Evolutionary conservation across 1,140 invertebrate species (phyloP).

Genomic region (Zaprionus africanus): DNA sequence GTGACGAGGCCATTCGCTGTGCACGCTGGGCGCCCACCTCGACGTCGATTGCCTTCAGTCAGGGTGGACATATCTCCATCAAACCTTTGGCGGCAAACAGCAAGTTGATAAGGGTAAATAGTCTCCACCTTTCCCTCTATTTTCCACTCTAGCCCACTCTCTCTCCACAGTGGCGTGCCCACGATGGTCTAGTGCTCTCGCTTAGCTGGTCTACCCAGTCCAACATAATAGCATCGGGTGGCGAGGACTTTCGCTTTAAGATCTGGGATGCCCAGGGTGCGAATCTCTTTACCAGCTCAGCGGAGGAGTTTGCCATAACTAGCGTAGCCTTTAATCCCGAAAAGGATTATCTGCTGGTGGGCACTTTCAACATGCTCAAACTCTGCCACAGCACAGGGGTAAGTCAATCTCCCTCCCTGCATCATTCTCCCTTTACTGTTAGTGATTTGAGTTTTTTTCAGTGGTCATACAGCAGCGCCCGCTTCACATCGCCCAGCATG

Average conservation of each 20-base stretch:
- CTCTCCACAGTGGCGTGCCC: conserved; percentile 95
- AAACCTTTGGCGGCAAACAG: conserved; percentile 95
- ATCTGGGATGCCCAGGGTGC: conserved; percentile 97
- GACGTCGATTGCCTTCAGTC: conserved; percentile 93
- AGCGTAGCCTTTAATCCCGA: conserved; percentile 95
- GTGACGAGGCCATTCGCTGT: conserved; percentile 91
- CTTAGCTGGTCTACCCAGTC: conserved; percentile 95
- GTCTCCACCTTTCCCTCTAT: background rate
- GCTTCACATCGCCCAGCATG: conserved; percentile 91
- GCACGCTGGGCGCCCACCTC: conserved; percentile 95
- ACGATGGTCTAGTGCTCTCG: conserved; percentile 95
- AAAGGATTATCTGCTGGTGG: conserved; percentile 96
- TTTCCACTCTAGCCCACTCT: background rate
- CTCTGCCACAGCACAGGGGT: conserved; percentile 97
- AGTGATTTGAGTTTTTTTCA: conserved; percentile 74
- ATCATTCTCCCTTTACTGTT: background rate
- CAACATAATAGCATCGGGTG: conserved; percentile 95
- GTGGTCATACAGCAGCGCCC: conserved; percentile 95
- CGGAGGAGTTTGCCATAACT: conserved; percentile 96
- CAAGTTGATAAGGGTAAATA: conserved; percentile 91
- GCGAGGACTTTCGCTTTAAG: conserved; percentile 98
- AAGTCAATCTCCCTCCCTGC: conserved; percentile 65
- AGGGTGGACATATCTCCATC: conserved; percentile 92
- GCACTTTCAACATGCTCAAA: conserved; percentile 96
- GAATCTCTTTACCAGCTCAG: conserved; percentile 92